Percentiles rank a stretch among this genome's conserved stretches.
Conservation (phyloP, 2,113 vertebrate species). For the Myxocyprinus asiaticus region DNA sequence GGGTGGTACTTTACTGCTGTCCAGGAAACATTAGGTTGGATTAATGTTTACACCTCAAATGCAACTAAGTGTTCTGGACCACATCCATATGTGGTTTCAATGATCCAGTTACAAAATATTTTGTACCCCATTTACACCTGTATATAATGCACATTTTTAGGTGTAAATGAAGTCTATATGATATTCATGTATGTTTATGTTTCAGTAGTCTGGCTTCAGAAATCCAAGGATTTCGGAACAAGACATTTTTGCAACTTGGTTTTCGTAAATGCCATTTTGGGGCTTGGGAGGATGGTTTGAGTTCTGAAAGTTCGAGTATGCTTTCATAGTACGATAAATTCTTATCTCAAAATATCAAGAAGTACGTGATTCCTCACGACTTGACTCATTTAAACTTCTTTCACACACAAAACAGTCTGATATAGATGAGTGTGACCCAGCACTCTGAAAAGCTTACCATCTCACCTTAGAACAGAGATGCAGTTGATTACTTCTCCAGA, state of each 20-base stretch:
- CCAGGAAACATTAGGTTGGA: no score
- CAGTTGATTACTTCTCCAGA: constrained; percentile 41
- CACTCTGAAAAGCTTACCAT: constrained; percentile 19
- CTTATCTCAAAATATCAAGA: not conserved
- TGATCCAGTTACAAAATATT: no score
- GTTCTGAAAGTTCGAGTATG: not conserved
- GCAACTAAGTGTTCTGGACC: no score
- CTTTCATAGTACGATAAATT: constrained; percentile 1
- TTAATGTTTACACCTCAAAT: no score
- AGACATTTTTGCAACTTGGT: not conserved
- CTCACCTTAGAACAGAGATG: constrained; percentile 22
- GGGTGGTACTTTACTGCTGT: no score
- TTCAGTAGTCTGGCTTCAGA: no score
- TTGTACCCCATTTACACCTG: no score
- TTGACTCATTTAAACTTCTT: not conserved
- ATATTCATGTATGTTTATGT: no score
- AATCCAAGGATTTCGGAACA: no score
- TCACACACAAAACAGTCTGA: not conserved
- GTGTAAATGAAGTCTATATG: no score
- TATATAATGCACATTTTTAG: no score
- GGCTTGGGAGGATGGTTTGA: not conserved
- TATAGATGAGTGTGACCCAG: constrained; percentile 20
- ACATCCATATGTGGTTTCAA: no score
- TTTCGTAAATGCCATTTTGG: not conserved
- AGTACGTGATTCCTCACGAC: not conserved